Evolutionary conservation across 2,888 invertebrate species (phyloP), one percentile per base, ranked within the genome.

Genomic region (Philereme vetulata): DNA sequence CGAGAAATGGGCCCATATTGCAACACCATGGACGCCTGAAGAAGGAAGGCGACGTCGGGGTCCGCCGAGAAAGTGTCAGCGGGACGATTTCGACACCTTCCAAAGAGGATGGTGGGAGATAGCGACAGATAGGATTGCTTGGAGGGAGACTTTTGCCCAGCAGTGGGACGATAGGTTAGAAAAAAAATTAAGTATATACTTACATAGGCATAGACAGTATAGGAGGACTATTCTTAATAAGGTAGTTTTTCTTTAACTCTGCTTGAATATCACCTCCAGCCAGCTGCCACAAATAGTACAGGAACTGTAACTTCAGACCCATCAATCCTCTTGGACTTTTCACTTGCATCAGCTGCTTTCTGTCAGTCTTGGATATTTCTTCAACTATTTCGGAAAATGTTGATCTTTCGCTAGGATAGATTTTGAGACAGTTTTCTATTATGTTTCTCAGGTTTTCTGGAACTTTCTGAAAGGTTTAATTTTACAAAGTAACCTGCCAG

Each of bases 201-300:
- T 89, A 95, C 95, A 94, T 95, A 42, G 97, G 97, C 87, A 97
- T 92, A 11, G 96, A 95, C 74, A 97, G 86, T 74, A 97, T 95
- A 0, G 97, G 96, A 0, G 97, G 96, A 76, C 96, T 96, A 60
- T 96, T 97, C 77, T 97, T 95, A 56, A 98, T 97, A 3, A 98
- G 92, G 0, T 97, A 97, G 82, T 98, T 97, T 78, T 97, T 97
- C 78, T 97, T 97, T 38, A 99, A 91, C 81, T 98, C 98, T 0
- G 95, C 93, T 65, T 97, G 96, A 55, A 98, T 96, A 88, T 99
- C 98, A 0, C 98, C 98, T 1, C 99, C 99, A 11, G 99, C 97
- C 58, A 99, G 82, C 81, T 97, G 97, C 99, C 99, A 99, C 87
- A 98, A 94, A 81, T 98, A 96, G 82, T 98, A 99, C 34, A 98